Evolutionary conservation across 2,797 vertebrate species (phyloP).

Genomic region (Platalea minor): DNA sequence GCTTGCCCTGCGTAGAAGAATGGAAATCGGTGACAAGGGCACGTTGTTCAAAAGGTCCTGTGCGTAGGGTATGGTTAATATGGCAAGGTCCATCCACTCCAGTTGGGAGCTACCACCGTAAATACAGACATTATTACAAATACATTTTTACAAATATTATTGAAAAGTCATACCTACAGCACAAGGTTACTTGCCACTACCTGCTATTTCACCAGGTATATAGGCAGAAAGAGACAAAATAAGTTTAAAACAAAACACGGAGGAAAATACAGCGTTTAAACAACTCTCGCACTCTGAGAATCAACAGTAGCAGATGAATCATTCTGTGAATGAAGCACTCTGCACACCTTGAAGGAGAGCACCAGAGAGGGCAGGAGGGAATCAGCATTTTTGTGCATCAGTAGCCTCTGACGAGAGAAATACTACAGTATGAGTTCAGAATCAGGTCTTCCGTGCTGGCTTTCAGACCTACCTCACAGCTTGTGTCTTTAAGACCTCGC

Average conservation of each 20-base stretch:
- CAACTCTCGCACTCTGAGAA: background rate
- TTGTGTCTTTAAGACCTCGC: background rate
- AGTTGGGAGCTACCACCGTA: background rate
- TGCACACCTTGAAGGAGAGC: background rate
- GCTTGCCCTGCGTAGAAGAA: background rate
- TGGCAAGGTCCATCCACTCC: background rate
- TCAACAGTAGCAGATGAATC: background rate
- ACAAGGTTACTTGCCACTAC: background rate
- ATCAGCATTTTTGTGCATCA: background rate
- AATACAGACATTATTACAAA: background rate
- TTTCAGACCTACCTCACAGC: conserved; percentile 22
- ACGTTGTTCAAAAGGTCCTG: background rate
- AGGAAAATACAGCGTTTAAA: background rate
- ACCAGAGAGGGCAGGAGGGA: background rate
- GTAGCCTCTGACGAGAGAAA: conserved; percentile 39
- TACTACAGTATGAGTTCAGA: conserved; percentile 22
- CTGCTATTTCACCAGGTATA: background rate
- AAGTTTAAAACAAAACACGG: background rate
- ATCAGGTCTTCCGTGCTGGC: background rate
- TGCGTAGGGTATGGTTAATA: background rate
- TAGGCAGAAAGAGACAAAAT: background rate
- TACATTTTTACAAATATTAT: background rate
- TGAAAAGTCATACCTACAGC: background rate
- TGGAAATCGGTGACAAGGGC: background rate
- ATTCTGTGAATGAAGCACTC: background rate